Conservation (phyloP, 2,888 invertebrate genomes). For the Tachystola acroxantha region DNA sequence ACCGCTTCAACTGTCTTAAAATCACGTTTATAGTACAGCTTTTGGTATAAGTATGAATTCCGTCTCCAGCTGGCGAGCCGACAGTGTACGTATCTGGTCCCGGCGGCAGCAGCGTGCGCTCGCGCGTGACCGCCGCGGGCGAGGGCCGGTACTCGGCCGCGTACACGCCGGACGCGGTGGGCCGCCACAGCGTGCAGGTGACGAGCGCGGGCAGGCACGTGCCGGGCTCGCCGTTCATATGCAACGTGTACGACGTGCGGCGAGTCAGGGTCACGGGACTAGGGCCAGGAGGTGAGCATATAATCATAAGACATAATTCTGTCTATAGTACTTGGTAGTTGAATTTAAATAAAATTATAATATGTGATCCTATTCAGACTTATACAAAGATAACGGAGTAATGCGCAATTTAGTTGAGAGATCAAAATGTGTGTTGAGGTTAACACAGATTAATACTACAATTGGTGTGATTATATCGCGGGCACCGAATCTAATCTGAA, state of each 20-base stretch:
- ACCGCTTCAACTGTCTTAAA: too few relatives aligned
- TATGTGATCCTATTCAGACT: too few relatives aligned
- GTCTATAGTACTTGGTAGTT: too few relatives aligned
- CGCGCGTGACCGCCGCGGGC: constrained; percentile 81
- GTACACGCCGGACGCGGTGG: constrained; percentile 92
- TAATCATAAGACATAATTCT: not conserved
- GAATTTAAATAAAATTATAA: too few relatives aligned
- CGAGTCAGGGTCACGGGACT: constrained; percentile 86
- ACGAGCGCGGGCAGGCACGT: constrained; percentile 90
- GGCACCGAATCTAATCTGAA: too few relatives aligned
- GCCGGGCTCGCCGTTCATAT: constrained; percentile 94
- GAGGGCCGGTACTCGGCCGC: constrained; percentile 85
- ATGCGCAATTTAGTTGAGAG: too few relatives aligned
- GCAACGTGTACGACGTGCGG: constrained; percentile 95
- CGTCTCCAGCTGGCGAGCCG: constrained; percentile 76
- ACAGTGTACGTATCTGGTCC: constrained; percentile 89
- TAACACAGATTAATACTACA: too few relatives aligned
- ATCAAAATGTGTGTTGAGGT: too few relatives aligned
- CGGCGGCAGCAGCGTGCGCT: constrained; percentile 87
- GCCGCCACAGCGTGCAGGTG: constrained; percentile 90
- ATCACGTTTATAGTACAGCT: too few relatives aligned
- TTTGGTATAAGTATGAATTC: too few relatives aligned
- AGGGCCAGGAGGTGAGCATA: constrained; percentile 58
- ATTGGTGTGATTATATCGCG: too few relatives aligned
- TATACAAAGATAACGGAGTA: too few relatives aligned